Base-by-base conservation (phyloP, 64 coral and sea anemone species). In the Pocillopora verrucosa region DNA sequence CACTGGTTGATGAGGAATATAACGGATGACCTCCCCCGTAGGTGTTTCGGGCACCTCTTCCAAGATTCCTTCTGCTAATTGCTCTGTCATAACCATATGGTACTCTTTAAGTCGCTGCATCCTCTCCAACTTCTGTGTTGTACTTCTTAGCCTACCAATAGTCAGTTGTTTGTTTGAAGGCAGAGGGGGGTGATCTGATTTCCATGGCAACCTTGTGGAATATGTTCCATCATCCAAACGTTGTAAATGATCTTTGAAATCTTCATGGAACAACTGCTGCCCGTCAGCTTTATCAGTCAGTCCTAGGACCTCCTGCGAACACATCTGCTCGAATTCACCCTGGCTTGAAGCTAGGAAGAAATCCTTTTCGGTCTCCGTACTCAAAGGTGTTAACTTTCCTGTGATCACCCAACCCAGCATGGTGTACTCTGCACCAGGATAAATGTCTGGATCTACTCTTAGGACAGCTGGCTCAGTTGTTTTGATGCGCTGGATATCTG, bases 221-320 rank as follows among this genome's bases (percentile, higher is more conserved):
- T 88, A 96, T 20, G 91, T 77, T 38, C 91, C 91, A 92, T 96
- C 95, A 1, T 93, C 83, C 22, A 86, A 56, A 60, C 82, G 63
- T 22, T 61, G 80, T 4, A 93, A 61, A 75, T 84, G 76, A 14
- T 83, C 60, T 36, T 68, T 9, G 70, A 93, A 96, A 41, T 93
- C 63, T 59, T 83, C 57, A 78, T 96, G 88, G 34, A 92, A 96
- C 5, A 38, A 9, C 0, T 26, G 11, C 35, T 89, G n/a, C 26
- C 16, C 26, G 41, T 87, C 57, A 2, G 22, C 72, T 22, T 19
- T 25, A 37, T 89, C 89, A 62, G 88, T n/a, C 6, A 98, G 79
- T 64, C 95, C 91, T 65, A 93, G 59, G 1, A 97, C 94, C 82
- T 96, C 94, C 76, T 90, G 88, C 9, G 89, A 91, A 68, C 95